A percentile compares a stretch with the other conserved stretches of the same genome.
Evolutionary conservation across 1,140 invertebrate genomes (phyloP).

Genomic region (Diabrotica virgifera): DNA sequence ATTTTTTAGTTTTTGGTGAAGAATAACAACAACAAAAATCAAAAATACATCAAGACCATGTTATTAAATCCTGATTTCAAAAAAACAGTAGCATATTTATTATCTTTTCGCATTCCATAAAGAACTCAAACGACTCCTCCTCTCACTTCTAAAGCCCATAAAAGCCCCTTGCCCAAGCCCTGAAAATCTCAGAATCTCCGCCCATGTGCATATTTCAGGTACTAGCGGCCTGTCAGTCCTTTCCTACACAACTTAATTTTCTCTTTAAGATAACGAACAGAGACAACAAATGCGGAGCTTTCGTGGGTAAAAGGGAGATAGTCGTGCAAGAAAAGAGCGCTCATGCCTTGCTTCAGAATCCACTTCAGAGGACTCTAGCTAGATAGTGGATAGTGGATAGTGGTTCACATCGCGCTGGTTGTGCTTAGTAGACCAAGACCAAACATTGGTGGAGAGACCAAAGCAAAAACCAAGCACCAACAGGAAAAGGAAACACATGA

Average conservation of each 20-base stretch:
- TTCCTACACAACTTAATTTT: slow-evolving; percentile 24
- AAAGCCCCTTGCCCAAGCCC: background rate
- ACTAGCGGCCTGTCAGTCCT: slow-evolving; percentile 20
- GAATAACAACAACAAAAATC: too few relatives aligned
- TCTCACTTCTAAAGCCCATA: background rate
- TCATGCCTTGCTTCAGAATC: slow-evolving; percentile 11
- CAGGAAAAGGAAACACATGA: too few relatives aligned
- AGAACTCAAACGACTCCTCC: background rate
- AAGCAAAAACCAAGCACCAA: too few relatives aligned
- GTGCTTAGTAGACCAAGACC: too few relatives aligned
- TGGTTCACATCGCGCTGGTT: slow-evolving; percentile 13
- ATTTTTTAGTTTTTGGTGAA: too few relatives aligned
- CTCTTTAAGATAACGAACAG: background rate
- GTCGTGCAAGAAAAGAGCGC: slow-evolving; percentile 7
- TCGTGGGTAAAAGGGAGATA: background rate
- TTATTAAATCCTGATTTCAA: too few relatives aligned
- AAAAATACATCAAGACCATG: too few relatives aligned
- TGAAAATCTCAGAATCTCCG: slow-evolving; percentile 6
- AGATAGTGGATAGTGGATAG: background rate
- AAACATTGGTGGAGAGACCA: too few relatives aligned
- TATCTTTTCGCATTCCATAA: too few relatives aligned
- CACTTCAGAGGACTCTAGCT: slow-evolving; percentile 6
- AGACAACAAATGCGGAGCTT: background rate
- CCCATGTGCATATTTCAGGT: slow-evolving; percentile 19
- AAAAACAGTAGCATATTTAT: too few relatives aligned